Evolutionary conservation across 2,888 invertebrate species (phyloP).

Genomic region (Stenotaenia linearis): DNA sequence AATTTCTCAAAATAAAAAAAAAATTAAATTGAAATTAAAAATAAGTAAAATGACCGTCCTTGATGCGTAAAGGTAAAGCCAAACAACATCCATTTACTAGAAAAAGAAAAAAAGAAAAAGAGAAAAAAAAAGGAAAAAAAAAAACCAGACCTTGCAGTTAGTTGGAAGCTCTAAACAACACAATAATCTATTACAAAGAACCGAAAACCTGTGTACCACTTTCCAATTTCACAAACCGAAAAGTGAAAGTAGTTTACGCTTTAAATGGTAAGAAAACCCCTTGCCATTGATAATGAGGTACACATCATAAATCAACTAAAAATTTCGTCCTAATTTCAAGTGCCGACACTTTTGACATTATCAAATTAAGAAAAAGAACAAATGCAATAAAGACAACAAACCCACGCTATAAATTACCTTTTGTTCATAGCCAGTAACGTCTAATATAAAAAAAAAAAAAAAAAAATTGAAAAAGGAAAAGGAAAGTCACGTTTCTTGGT

Average conservation of each 20-base stretch:
- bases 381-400: neutral
- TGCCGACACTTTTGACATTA: neutral
- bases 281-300: neutral
- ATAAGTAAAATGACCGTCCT: neutral
- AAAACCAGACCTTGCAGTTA: neutral
- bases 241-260: neutral
- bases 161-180: neutral
- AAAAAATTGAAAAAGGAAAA: neutral
- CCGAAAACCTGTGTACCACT: neutral
- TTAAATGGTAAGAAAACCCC: slow-evolving; percentile 1
- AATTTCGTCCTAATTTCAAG: neutral
- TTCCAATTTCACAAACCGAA: neutral
- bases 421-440: neutral
- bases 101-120: neutral
- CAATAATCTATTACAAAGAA: neutral
- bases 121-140: neutral
- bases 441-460: neutral
- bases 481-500: neutral
- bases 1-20: neutral
- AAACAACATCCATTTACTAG: neutral
- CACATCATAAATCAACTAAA: neutral
- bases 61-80: neutral
- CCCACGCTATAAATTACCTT: neutral
- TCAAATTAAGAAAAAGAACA: neutral
- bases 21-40: no score